Conservation (phyloP, 2,888 invertebrate species). For the Melikaiella ostensackeni region DNA sequence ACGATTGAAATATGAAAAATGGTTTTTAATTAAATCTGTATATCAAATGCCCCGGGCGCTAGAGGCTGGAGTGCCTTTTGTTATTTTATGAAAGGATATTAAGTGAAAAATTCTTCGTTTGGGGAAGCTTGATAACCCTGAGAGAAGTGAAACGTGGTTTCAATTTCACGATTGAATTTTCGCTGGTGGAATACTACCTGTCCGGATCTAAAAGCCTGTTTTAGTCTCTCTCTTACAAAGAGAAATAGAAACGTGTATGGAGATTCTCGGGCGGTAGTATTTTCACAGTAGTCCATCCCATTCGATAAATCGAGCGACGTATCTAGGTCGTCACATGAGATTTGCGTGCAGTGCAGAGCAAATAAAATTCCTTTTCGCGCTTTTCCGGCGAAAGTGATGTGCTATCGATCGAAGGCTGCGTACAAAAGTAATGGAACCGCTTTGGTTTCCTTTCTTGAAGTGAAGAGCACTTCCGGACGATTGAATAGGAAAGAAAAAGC, state of each 20-base stretch:
- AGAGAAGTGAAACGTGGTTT: background rate
- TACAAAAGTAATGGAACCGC: background rate
- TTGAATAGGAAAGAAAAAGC: background rate
- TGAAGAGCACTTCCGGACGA: background rate
- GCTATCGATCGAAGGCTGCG: background rate
- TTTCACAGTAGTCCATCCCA: background rate
- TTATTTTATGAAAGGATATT: background rate
- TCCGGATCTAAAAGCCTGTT: background rate
- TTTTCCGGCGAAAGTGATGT: background rate
- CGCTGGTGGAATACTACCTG: background rate
- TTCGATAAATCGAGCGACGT: background rate
- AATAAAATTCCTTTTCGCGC: background rate
- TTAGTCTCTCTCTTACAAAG: background rate
- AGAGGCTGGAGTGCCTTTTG: background rate
- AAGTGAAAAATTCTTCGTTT: background rate
- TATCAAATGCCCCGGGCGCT: background rate
- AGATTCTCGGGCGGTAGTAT: background rate
- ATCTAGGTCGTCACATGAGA: background rate
- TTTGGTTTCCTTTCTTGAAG: background rate
- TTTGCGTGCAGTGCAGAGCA: background rate
- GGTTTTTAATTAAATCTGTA: background rate
- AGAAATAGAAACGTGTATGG: background rate
- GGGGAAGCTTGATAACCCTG: background rate
- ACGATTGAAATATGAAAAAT: background rate
- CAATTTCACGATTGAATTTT: background rate